A percentile compares a stretch with the other conserved stretches of the same genome.
Conservation (phyloP, 30 jellyfish, hydroid and myxozoan species). For the Mastigias papua region DNA sequence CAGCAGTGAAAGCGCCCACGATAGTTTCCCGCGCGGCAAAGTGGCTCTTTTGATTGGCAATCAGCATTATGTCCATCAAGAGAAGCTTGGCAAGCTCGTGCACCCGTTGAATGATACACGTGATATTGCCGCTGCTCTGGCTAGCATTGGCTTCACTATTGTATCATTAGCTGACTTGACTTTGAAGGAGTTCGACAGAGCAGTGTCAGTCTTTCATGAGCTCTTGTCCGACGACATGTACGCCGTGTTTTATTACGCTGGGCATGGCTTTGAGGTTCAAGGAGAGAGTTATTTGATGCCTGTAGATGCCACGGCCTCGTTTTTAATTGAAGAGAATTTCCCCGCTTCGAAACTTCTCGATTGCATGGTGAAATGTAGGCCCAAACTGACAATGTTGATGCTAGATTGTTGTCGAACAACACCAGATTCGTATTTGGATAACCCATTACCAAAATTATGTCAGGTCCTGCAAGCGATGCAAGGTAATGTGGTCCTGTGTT, state of each 20-base stretch:
- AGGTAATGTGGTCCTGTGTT: slow-evolving; percentile 84
- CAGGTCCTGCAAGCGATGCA: slow-evolving; percentile 67
- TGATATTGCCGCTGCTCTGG: slow-evolving; percentile 81
- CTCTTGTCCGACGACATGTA: slow-evolving; percentile 71
- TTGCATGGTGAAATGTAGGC: slow-evolving; percentile 45
- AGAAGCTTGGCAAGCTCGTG: slow-evolving; percentile 78
- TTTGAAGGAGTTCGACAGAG: slow-evolving; percentile 72
- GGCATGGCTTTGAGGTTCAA: slow-evolving; percentile 91
- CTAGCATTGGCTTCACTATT: slow-evolving; percentile 81
- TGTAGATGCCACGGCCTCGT: slow-evolving; percentile 80
- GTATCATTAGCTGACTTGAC: slow-evolving; percentile 80
- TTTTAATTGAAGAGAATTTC: slow-evolving; percentile 65
- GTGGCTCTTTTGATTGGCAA: slow-evolving; percentile 91
- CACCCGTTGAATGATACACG: slow-evolving; percentile 92
- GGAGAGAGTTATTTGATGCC: slow-evolving; percentile 95
- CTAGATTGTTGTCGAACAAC: slow-evolving; percentile 91
- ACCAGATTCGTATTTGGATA: slow-evolving; percentile 61
- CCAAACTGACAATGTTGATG: slow-evolving; percentile 78
- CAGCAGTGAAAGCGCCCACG: neutral
- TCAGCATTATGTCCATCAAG: slow-evolving; percentile 65
- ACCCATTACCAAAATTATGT: slow-evolving; percentile 82
- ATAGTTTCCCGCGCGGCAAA: slow-evolving; percentile 74
- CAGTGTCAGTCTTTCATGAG: slow-evolving; percentile 71
- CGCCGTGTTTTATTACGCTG: slow-evolving; percentile 94
- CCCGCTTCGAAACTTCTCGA: slow-evolving; percentile 69